Base-by-base conservation (phyloP, 2,888 invertebrate genomes). In the Pteria penguin region DNA sequence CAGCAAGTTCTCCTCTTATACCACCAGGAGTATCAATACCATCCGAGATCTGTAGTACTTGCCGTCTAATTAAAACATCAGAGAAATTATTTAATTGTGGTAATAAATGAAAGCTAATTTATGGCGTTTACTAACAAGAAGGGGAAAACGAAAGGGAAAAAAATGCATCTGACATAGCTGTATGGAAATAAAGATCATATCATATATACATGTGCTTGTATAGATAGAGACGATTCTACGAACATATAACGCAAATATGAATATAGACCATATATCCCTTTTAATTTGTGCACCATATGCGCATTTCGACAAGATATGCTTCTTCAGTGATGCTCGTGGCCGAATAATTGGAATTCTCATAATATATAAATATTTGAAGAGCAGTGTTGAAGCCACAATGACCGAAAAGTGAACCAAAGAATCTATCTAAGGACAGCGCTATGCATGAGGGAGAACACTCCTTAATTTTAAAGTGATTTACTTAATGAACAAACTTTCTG, bases 1-100 rank as follows among this genome's bases (percentile, higher is more conserved):
- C 95, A 1, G 98, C 98, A 81, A 99, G 93, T 91, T 98, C 98
- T 97, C 97, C 98, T 80, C 98, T 95, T 70, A 99, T 94, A 80
- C 94, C 94, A 4, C 98, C 98, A 1, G 97, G 94, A 83, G 97
- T 94, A 79, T 98, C 97, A 66, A 99, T 96, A 22, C 98, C 98
- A 8, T 94, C 94, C 0, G 97, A 96, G 86, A 98, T 97, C 93
- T 97, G 96, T 1, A 99, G 94, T 0, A 97, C 97, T 76, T 98
- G 95, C 75, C 97, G 96, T 91, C 98, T 98, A 92, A 72, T n/a
- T n/a, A n/a, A n/a, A n/a, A n/a, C n/a, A n/a, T n/a, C n/a, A n/a
- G n/a, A n/a, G n/a, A n/a, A n/a, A n/a, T n/a, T n/a, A n/a, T n/a
- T n/a, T n/a, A n/a, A n/a, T n/a, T n/a, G n/a, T n/a, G n/a, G n/a